These are phyloP conservation scores for Lysandra bellargus DNA, from an alignment of 2,888 invertebrate species.

Conservation along the genomic window DNA sequence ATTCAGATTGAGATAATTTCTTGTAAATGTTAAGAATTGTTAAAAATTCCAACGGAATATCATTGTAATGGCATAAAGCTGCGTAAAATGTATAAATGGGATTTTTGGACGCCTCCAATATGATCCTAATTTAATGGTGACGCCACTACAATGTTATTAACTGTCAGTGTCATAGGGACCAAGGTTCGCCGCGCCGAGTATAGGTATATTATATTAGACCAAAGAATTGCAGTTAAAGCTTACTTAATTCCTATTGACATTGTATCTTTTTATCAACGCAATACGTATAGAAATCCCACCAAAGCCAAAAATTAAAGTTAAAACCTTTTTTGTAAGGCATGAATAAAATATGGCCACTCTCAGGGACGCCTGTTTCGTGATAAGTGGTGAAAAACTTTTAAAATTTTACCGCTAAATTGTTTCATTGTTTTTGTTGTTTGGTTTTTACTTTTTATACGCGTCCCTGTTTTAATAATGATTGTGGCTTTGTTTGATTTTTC, in stretches of 20 bases:
- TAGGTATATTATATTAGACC: too few relatives aligned
- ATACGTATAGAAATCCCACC: neutral
- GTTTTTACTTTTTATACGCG: neutral
- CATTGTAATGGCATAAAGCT: too few relatives aligned
- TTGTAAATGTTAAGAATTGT: too few relatives aligned
- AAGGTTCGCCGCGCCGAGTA: too few relatives aligned
- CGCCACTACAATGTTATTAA: too few relatives aligned
- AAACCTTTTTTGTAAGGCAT: slow-evolving; percentile 13
- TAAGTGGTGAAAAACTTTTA: slow-evolving; percentile 23
- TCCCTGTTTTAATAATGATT: neutral
- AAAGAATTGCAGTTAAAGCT: too few relatives aligned
- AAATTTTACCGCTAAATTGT: slow-evolving; percentile 18
- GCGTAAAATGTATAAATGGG: too few relatives aligned
- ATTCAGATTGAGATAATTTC: too few relatives aligned
- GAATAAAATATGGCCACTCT: slow-evolving; percentile 20
- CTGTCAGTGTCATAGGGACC: too few relatives aligned
- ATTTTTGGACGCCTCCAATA: too few relatives aligned
- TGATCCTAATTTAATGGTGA: too few relatives aligned
- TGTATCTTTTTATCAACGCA: neutral
- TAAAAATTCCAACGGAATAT: too few relatives aligned
- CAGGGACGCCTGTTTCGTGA: slow-evolving; percentile 17
- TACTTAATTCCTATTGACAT: neutral
- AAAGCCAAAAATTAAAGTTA: slow-evolving; percentile 8
- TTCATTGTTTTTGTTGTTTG: slow-evolving; percentile 21
- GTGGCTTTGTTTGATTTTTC: neutral